phyloP scores from a whole-genome alignment of 30 jellyfish, hydroid and myxozoan species.

The Phacellophora camtschatica region DNA sequence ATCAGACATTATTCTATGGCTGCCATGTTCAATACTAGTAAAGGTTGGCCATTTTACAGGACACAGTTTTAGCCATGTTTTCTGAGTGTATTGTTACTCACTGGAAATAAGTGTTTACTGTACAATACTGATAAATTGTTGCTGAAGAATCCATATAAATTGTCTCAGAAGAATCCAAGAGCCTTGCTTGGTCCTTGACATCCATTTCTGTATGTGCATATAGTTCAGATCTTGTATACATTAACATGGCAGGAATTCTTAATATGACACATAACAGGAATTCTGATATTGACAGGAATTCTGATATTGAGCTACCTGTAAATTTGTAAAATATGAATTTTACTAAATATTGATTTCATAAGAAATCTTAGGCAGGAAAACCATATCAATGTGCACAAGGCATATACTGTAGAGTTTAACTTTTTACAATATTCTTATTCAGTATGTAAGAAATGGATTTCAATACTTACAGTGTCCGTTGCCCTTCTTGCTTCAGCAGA shows the following conservation, averaged over 20 bases:
- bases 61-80: neutral
- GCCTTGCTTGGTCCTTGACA: no score
- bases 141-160: no score
- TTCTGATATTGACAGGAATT: no score
- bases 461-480: constrained; percentile 2
- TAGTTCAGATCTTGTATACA: no score
- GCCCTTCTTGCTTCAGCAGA: neutral
- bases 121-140: no score
- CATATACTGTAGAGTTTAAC: neutral
- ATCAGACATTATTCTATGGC: neutral
- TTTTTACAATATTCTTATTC: neutral
- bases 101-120: neutral
- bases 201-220: no score
- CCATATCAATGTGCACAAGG: neutral
- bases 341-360: neutral
- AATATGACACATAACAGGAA: neutral
- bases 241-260: no score
- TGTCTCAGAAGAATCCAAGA: no score
- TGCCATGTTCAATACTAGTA: neutral
- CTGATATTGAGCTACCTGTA: neutral
- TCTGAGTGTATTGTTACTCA: neutral
- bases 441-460: neutral
- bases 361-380: no score
- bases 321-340: neutral
- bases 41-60: neutral